A percentile compares a stretch with the other conserved stretches of the same genome.
phyloP scores from a whole-genome alignment of 2,888 invertebrate species.

The Drosophila colorata region DNA sequence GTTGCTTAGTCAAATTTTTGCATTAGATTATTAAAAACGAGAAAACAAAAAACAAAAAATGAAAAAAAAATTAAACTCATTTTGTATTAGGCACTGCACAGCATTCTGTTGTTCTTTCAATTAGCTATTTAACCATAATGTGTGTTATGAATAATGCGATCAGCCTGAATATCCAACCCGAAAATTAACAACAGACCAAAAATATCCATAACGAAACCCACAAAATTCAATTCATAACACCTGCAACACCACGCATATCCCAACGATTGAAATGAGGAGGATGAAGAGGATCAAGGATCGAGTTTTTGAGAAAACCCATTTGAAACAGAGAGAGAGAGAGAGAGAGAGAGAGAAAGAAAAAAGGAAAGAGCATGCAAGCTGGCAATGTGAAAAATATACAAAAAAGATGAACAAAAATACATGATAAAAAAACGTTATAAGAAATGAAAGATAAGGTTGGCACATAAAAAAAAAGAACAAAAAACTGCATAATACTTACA shows the following conservation, averaged over 20 bases:
- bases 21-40: conserved; percentile 51
- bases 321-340: neutral
- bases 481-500: conserved; percentile 34
- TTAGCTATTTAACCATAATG: conserved; percentile 28
- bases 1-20: conserved; percentile 82
- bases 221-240: conserved; percentile 55
- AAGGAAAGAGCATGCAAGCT: neutral
- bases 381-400: neutral
- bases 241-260: conserved; percentile 80
- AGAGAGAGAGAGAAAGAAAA: neutral
- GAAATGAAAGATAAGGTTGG: conserved; percentile 19
- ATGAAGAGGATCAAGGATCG: conserved; percentile 1
- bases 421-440: neutral
- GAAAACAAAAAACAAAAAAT: neutral
- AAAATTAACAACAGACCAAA: conserved; percentile 38
- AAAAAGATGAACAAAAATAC: neutral
- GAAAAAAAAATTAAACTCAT: conserved; percentile 10
- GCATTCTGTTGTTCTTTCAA: conserved; percentile 61
- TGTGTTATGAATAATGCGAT: conserved; percentile 14
- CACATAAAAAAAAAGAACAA: conserved; percentile 20
- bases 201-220: conserved; percentile 46
- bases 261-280: conserved; percentile 68
- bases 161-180: conserved; percentile 26
- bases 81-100: conserved; percentile 42
- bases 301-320: conserved; percentile 3